Evolutionary conservation across 2,113 vertebrate species (phyloP).

Genomic region (Psettodes erumei): DNA sequence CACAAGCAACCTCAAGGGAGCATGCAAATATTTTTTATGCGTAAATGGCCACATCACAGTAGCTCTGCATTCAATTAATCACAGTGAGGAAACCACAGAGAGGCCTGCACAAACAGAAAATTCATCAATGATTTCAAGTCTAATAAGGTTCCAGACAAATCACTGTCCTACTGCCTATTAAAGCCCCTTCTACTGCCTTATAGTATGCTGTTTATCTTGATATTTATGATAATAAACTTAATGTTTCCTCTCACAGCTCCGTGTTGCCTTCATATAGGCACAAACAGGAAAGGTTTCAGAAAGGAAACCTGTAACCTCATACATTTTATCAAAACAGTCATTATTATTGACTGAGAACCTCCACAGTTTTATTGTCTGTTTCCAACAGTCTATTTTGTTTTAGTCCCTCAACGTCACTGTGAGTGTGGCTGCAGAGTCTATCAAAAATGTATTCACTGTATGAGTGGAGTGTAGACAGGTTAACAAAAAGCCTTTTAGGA

Average conservation of each 20-base stretch:
- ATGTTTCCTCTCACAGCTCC: not conserved
- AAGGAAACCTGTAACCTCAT: not conserved
- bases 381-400: conserved; percentile 29
- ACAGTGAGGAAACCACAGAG: conserved; percentile 34
- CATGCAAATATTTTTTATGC: conserved; percentile 45
- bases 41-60: conserved; percentile 49
- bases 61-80: conserved; percentile 63
- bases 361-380: conserved; percentile 16
- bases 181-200: not conserved
- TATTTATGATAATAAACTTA: conserved; percentile 24
- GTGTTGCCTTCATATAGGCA: not conserved
- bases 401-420: not conserved
- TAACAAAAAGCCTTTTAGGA: conserved; percentile 71
- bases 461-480: conserved; percentile 22
- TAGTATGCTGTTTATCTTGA: conserved; percentile 27
- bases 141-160: conserved; percentile 48
- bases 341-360: conserved; percentile 21
- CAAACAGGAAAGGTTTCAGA: too few species aligned
- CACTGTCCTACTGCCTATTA: conserved; percentile 9
- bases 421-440: conserved; percentile 13
- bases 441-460: conserved; percentile 19
- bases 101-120: conserved; percentile 49
- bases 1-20: conserved; percentile 38
- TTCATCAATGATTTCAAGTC: conserved; percentile 57
- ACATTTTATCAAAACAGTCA: conserved; percentile 15